Percentiles rank a stretch among this genome's conserved stretches.
Evolutionary conservation across 1,140 invertebrate species (phyloP).

Genomic region (Gryllus bimaculatus): DNA sequence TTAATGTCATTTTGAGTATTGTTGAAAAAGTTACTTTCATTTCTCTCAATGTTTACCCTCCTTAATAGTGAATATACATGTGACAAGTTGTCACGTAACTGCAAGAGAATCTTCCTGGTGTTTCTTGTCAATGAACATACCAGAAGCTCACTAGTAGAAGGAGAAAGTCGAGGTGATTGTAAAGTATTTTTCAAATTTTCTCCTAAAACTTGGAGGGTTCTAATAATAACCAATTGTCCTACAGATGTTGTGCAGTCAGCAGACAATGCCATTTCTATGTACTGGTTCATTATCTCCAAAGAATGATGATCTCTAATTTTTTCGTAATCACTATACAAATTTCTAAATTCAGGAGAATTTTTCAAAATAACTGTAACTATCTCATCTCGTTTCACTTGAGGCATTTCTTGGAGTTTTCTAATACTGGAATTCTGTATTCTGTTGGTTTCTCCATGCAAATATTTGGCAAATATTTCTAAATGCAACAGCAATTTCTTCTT

Average conservation of each 20-base stretch:
- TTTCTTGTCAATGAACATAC: neutral
- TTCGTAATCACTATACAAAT: conserved; percentile 23
- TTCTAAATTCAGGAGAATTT: conserved; percentile 21
- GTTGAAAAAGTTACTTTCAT: neutral
- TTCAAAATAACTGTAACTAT: conserved; percentile 21
- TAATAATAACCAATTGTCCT: conserved; percentile 3
- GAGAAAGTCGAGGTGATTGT: neutral
- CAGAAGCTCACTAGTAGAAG: conserved; percentile 3
- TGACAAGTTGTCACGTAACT: neutral
- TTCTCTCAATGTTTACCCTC: neutral
- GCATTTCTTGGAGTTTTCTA: neutral
- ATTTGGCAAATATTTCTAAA: neutral
- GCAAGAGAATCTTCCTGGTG: neutral
- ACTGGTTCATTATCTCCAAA: conserved; percentile 21
- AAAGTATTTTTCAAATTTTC: conserved; percentile 14
- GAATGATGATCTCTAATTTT: conserved; percentile 24
- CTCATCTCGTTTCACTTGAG: conserved; percentile 9
- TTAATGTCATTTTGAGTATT: conserved; percentile 7
- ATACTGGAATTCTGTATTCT: neutral
- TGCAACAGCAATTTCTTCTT: neutral
- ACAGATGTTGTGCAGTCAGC: neutral
- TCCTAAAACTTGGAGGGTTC: neutral
- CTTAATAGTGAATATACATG: neutral
- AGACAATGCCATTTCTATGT: conserved; percentile 2
- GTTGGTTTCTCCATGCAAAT: conserved; percentile 10